Evolutionary conservation across 1,140 invertebrate genomes (phyloP), one percentile per base, ranked within the genome.

Genomic region (Platyscapa corneri): DNA sequence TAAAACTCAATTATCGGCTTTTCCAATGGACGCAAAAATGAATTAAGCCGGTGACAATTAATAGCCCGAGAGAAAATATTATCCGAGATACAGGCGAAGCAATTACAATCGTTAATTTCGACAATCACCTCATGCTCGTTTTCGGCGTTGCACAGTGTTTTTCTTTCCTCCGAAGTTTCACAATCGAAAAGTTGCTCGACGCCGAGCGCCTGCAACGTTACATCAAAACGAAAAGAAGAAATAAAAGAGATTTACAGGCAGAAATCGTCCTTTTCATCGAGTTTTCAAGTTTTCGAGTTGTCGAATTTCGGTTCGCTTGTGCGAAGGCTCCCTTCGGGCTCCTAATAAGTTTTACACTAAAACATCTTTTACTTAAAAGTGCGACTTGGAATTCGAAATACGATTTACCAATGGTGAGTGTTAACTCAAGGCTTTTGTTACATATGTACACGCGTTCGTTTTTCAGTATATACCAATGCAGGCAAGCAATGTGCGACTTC

Each of bases 1-100:
- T 42, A 42, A 78, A 67, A 84, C 46, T 84, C 30, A 78, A 78
- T 83, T 76, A 77, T 37, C 27, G 27, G 20, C 7, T 34, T 64
- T 34, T 60, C 53, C 2, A 53, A 18, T 53, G 49, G 18, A 53
- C 49, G 18, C 7, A 14, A 65, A 70, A 70, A 70, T 70, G 12
- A 37, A 70, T 70, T 70, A 70, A 74, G 37, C 10, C 67, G 34
- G 8, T 37, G 34, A 70, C 34, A 6, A 70, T 16, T 39, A 70
- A 65, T 37, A 39, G 1, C 6, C 18, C 67, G n/a, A 64, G 60
- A 64, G 23, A 27, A 64, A 7, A 27, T 27, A 64, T 64, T 14
- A 64, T 70, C 16, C 6, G 30, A 65, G 27, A 70, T 70, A 37
- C 34, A 70, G 3, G 7, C 16, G 30, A 37, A 37, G 34, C 34